A percentile compares a stretch with the other conserved stretches of the same genome.
phyloP scores from a whole-genome alignment of 1,140 invertebrate genomes.

The Cyclina sinensis region DNA sequence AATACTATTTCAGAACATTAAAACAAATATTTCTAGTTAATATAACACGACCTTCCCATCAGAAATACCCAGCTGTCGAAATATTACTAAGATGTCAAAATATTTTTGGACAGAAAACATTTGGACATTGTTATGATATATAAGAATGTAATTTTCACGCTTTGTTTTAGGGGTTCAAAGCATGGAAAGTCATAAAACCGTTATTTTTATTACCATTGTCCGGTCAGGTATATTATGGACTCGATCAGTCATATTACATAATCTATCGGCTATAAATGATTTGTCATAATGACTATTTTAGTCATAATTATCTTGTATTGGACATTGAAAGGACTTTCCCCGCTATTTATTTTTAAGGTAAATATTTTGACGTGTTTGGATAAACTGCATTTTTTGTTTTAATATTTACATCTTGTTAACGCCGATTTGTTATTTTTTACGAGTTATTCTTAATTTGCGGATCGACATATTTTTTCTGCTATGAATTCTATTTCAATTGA shows the following conservation, averaged over 20 bases:
- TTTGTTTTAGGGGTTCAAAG: slow-evolving; percentile 52
- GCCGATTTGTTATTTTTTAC: too few species aligned
- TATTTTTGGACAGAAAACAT: slow-evolving; percentile 5
- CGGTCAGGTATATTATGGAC: not conserved
- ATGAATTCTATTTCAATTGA: too few species aligned
- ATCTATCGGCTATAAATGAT: slow-evolving; percentile 37
- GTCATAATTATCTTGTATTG: not conserved
- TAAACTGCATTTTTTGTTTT: too few species aligned
- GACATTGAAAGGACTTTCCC: not conserved
- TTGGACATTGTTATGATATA: slow-evolving; percentile 24
- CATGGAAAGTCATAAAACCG: not conserved
- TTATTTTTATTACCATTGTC: slow-evolving; percentile 19
- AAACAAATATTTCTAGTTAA: too few species aligned
- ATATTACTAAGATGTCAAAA: not conserved
- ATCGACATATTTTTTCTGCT: too few species aligned
- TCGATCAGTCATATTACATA: slow-evolving; percentile 59
- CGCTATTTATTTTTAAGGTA: not conserved
- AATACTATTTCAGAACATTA: too few species aligned
- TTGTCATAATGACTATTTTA: not conserved
- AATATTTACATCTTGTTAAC: too few species aligned
- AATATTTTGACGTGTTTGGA: too few species aligned
- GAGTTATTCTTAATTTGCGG: too few species aligned
- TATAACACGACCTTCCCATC: too few species aligned
- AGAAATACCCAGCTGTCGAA: too few species aligned
- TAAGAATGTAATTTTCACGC: slow-evolving; percentile 55